These are phyloP conservation scores for Mus minutoides DNA, from an alignment of 2,797 vertebrate genomes.

Conservation along the genomic window DNA sequence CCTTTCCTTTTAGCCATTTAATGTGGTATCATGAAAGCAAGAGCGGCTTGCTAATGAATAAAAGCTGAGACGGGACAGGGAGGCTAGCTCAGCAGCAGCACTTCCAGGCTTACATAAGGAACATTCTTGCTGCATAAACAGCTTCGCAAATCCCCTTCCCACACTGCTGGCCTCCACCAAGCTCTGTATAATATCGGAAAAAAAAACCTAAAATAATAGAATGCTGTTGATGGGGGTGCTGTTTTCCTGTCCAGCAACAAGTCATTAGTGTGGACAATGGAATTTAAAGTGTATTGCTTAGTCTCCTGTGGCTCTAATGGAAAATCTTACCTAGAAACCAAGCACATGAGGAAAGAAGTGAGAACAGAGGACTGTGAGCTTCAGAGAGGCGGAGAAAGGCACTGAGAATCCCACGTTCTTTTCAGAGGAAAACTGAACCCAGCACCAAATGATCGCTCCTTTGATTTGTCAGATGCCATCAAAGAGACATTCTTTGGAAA, in stretches of 20 bases:
- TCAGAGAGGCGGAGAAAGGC: slow-evolving; percentile 58
- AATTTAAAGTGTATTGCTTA: slow-evolving; percentile 80
- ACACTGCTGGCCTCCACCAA: slow-evolving; percentile 83
- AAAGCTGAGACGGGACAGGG: slow-evolving; percentile 85
- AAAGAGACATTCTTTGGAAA: neutral
- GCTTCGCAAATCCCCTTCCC: slow-evolving; percentile 85
- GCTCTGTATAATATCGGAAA: slow-evolving; percentile 75
- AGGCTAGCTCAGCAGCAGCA: slow-evolving; percentile 78
- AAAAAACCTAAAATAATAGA: neutral
- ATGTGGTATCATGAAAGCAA: slow-evolving; percentile 82
- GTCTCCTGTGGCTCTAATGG: slow-evolving; percentile 78
- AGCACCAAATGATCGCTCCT: neutral
- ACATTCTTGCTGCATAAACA: slow-evolving; percentile 87
- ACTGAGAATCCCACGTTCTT: slow-evolving; percentile 70
- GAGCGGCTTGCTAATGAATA: slow-evolving; percentile 86
- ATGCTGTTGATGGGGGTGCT: slow-evolving; percentile 82
- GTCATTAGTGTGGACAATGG: slow-evolving; percentile 86
- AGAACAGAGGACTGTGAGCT: slow-evolving; percentile 11
- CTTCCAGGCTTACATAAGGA: slow-evolving; percentile 88
- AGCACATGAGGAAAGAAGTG: slow-evolving; percentile 59
- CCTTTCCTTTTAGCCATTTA: slow-evolving; percentile 79
- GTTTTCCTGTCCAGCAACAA: slow-evolving; percentile 86
- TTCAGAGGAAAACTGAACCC: neutral
- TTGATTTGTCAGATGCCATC: neutral
- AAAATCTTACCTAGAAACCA: slow-evolving; percentile 79